Evolutionary conservation across 1,140 invertebrate genomes (phyloP), one percentile per base, ranked within the genome.

Genomic region (Anagrus nilaparvatae): DNA sequence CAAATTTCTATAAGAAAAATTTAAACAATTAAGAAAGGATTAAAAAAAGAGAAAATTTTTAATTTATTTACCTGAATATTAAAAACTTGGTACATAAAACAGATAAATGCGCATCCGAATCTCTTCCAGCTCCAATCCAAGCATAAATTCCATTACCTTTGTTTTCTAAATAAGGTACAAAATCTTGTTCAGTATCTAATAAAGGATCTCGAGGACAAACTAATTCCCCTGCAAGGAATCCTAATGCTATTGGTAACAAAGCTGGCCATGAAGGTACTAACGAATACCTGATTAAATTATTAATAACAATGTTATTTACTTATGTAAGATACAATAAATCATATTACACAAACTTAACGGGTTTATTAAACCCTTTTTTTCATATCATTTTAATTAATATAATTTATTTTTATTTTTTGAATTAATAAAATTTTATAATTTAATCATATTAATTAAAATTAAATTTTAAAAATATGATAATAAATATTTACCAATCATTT

Each of bases 111-210:
- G 78, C 74, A 69, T 96, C 91, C 2, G 84, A 83, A 60, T 96
- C 92, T 20, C 91, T 72, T 0, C 91, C 90, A n/a, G 87, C 87
- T 1, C 90, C 92, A 40, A 95, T 96, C 92, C 92, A 96, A 50
- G 92, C 87, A 65, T 92, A 96, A 47, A 60, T 57, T 29, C 62
- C 63, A 54, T 44, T 69, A 58, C 32, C 78, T 61, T 95, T 92
- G 59, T 86, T 92, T 61, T 95, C 90, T 39, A 97, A 73, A 53
- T 90, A 94, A 4, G 92, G 91, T 4, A 95, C 87, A 70, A 91
- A 90, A 51, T 94, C 90, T 31, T 87, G 81, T 12, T 90, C 84
- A 48, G 82, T 76, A 38, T 83, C 82, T 5, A 49, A 52, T 4
- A 63, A 54, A 14, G 53, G 46, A 20, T 69, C 62, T 40, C 60